Base-by-base conservation (phyloP, 2,888 invertebrate species). In the Ceriagrion tenellum region DNA sequence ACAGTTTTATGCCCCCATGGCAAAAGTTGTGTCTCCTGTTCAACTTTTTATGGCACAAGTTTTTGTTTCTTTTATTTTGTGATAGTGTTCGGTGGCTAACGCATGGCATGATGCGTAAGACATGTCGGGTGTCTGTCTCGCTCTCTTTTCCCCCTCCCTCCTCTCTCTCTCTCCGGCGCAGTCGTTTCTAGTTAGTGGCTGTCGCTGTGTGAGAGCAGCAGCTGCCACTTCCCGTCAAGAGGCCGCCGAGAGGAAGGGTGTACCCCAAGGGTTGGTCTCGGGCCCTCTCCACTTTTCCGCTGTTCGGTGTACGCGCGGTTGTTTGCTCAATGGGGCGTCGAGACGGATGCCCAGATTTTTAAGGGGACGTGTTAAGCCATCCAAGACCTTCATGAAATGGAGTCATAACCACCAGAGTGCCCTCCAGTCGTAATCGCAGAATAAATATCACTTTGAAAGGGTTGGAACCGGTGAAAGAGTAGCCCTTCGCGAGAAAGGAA, bases 341-440 rank as follows among this genome's bases (percentile, higher is more conserved):
- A 81, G 81, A 81, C 81, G 81, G 81, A 81, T 81, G 81, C 30
- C 81, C 81, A 81, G 81, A 81, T 81, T 81, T 69, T 81, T 81
- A 81, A 81, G 81, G 35, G 81, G 81, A 81, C 81, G 81, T 35
- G 81, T 81, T 81, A 81, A 81, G 81, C 81, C 81, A 81, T 81
- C 81, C 81, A 81, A 81, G 81, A 81, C 81, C 81, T 81, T 35
- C 35, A 81, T 81, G 81, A 35, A 81, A 81, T 81, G 81, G 81
- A 81, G 81, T 81, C 81, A 81, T 81, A 81, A 81, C 81, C 81
- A 81, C 81, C 30, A 30, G 35, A 81, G 81, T 12, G 81, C 18
- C 35, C 81, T 81, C 81, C 30, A 35, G 35, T 81, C 81, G 81
- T 81, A 81, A 81, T 81, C 81, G 81, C 81, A 81, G 81, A 81